Percentiles rank a stretch among this genome's conserved stretches.
Evolutionary conservation across 2,797 vertebrate species (phyloP).

Genomic region (Micromesistius poutassou): DNA sequence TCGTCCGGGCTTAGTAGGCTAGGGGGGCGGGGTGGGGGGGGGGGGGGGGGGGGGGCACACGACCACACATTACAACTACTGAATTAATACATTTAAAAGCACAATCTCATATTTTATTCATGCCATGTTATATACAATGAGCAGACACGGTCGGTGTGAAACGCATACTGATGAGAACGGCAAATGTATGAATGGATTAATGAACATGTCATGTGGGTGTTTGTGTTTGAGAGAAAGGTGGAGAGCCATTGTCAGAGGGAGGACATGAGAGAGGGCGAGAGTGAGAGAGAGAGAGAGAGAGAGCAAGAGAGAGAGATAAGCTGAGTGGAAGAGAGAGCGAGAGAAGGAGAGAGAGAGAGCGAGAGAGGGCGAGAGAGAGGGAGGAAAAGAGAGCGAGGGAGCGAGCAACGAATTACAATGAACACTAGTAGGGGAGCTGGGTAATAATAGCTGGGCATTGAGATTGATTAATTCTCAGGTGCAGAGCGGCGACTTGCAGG

Average conservation of each 20-base stretch:
- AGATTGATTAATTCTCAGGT: slow-evolving; percentile 28
- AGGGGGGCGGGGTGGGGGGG: too few species aligned
- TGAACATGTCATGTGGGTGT: neutral
- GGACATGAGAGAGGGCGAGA: neutral
- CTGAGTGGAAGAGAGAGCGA: slow-evolving; percentile 4
- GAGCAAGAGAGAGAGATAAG: neutral
- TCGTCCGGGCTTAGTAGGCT: neutral
- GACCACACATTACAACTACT: neutral
- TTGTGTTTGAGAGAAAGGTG: neutral
- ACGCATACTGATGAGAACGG: neutral
- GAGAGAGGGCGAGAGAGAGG: neutral
- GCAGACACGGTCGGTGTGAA: neutral
- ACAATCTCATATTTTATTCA: neutral
- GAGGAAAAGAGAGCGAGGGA: neutral
- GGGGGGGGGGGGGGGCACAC: neutral
- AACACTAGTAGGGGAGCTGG: slow-evolving; percentile 5
- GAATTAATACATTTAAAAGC: neutral
- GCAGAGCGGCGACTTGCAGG: slow-evolving; percentile 12
- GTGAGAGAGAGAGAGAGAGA: neutral
- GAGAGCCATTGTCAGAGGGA: neutral
- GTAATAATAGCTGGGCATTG: slow-evolving; percentile 20
- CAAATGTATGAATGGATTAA: neutral
- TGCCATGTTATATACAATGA: neutral
- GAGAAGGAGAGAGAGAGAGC: neutral
- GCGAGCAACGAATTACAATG: slow-evolving; percentile 4